phyloP scores from a whole-genome alignment of 2,113 vertebrate genomes.

The Thryonomys swinderianus region DNA sequence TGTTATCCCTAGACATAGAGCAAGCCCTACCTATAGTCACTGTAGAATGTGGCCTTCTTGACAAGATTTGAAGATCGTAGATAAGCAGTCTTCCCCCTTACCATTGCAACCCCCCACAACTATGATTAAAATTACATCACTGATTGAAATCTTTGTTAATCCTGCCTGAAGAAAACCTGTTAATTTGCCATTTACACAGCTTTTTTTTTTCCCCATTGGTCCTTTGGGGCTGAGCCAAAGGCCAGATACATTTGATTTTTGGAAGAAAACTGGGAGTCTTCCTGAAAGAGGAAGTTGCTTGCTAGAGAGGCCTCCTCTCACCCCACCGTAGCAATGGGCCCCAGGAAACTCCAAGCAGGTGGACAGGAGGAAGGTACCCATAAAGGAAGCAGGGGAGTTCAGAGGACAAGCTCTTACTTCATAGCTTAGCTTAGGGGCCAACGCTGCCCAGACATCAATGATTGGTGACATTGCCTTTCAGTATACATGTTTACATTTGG shows the following conservation, averaged over 20 bases:
- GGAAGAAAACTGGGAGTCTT: background rate
- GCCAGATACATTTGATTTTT: background rate
- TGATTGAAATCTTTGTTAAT: constrained; percentile 49
- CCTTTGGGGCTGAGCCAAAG: constrained; percentile 21
- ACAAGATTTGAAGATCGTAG: constrained; percentile 27
- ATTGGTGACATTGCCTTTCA: constrained; percentile 68
- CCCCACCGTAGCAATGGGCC: background rate
- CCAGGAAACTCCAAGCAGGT: constrained; percentile 26
- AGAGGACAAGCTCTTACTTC: constrained; percentile 57
- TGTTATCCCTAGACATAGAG: background rate
- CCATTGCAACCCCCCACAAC: background rate
- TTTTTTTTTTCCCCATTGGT: constrained; percentile 54
- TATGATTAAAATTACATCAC: constrained; percentile 18
- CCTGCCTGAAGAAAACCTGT: background rate
- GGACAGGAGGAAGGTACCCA: constrained; percentile 53
- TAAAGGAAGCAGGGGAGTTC: constrained; percentile 69
- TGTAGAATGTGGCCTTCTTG: constrained; percentile 36
- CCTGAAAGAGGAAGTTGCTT: background rate
- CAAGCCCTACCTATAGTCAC: constrained; percentile 25
- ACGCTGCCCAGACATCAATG: background rate
- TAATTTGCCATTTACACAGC: constrained; percentile 28
- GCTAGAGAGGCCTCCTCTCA: background rate
- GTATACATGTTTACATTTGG: constrained; percentile 62
- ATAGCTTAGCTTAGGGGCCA: constrained; percentile 46
- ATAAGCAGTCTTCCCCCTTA: background rate